Percentiles rank a stretch among this genome's conserved stretches.
Evolutionary conservation across 2,888 invertebrate genomes (phyloP).

Genomic region (Volucella inanis): DNA sequence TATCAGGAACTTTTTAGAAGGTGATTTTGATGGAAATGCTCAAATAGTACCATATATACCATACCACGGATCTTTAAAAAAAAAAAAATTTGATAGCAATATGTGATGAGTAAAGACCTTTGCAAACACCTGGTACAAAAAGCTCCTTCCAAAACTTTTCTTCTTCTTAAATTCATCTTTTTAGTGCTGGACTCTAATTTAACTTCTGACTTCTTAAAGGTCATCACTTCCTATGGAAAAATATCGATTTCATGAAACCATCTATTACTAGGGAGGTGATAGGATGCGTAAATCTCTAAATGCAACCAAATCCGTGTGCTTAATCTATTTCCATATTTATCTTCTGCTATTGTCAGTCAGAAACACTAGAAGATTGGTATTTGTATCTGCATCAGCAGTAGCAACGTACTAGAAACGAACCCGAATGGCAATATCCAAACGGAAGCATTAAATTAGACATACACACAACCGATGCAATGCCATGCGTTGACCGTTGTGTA

Average conservation of each 20-base stretch:
- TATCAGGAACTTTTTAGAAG: no score
- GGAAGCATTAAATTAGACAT: slow-evolving; percentile 74
- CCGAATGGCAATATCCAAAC: slow-evolving; percentile 56
- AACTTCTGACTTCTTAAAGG: not conserved
- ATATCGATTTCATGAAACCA: slow-evolving; percentile 56
- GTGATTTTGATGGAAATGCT: no score
- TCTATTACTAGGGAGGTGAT: slow-evolving; percentile 1
- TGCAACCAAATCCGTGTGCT: slow-evolving; percentile 63
- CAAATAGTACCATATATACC: no score
- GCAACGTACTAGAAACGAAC: slow-evolving; percentile 5
- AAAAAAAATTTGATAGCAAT: no score
- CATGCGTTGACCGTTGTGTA: slow-evolving; percentile 71
- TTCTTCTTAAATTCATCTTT: not conserved
- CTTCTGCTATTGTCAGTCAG: slow-evolving; percentile 62
- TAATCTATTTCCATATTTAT: slow-evolving; percentile 74
- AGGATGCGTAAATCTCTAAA: slow-evolving; percentile 71
- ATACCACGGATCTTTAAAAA: no score
- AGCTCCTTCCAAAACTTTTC: no score
- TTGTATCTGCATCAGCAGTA: not conserved
- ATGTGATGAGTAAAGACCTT: no score
- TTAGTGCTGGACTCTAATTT: no score
- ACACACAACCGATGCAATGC: slow-evolving; percentile 68
- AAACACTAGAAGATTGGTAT: not conserved
- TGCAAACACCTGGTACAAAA: no score
- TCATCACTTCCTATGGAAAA: slow-evolving; percentile 57